A percentile compares a stretch with the other conserved stretches of the same genome.
Evolutionary conservation across 1,140 invertebrate species (phyloP).

Genomic region (Listronotus oregonensis): DNA sequence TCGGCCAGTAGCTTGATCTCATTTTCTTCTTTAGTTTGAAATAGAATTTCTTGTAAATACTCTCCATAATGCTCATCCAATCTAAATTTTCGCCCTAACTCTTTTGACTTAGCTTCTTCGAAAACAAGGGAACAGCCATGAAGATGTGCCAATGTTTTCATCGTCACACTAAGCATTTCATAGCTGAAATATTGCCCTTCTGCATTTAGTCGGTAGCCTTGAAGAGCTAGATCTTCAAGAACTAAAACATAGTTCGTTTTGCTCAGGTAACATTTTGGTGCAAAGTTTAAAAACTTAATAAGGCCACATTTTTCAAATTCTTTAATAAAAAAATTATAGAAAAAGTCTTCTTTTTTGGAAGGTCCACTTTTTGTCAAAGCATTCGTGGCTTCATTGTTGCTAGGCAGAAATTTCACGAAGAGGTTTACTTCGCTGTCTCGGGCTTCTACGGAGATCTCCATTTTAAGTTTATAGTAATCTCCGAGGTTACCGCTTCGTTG

Average conservation of each 20-base stretch:
- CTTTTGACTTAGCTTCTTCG: constrained; percentile 46
- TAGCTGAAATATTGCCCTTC: constrained; percentile 44
- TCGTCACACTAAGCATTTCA: constrained; percentile 43
- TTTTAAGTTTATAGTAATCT: constrained; percentile 12
- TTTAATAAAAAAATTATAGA: constrained; percentile 36
- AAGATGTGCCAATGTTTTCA: constrained; percentile 50
- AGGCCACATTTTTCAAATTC: constrained; percentile 34
- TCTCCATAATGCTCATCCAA: constrained; percentile 31
- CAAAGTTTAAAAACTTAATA: constrained; percentile 40
- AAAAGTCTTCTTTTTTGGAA: constrained; percentile 42
- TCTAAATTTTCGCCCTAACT: constrained; percentile 22
- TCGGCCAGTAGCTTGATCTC: not conserved
- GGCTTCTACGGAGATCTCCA: not conserved
- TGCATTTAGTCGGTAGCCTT: constrained; percentile 43
- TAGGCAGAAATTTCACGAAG: constrained; percentile 4
- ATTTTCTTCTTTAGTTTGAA: constrained; percentile 8
- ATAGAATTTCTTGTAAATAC: constrained; percentile 40
- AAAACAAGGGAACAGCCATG: constrained; percentile 53
- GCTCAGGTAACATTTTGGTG: constrained; percentile 36
- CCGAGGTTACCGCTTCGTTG: constrained; percentile 3
- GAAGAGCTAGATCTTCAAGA: constrained; percentile 40
- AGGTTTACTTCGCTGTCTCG: not conserved
- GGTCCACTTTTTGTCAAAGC: not conserved
- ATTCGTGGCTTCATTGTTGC: not conserved
- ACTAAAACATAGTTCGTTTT: constrained; percentile 40